These are phyloP conservation scores for Meloidogyne chitwoodi DNA, from an alignment of 1,140 invertebrate genomes.

Conservation along the genomic window DNA sequence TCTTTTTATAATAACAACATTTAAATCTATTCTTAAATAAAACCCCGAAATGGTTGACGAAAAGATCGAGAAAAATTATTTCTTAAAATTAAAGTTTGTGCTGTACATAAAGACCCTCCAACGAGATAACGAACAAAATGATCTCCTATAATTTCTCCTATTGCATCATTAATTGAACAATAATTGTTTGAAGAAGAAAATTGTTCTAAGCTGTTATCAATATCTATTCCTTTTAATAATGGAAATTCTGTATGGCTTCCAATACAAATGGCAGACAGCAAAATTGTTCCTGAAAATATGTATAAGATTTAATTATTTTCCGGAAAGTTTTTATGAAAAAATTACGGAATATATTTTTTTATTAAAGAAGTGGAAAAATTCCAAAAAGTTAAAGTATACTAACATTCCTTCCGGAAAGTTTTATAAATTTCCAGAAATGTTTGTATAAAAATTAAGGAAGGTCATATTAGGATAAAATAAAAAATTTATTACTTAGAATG, in stretches of 20 bases:
- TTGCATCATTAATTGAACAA: slow-evolving; percentile 29
- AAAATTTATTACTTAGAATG: no score
- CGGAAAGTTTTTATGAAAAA: no score
- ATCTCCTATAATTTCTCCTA: slow-evolving; percentile 48
- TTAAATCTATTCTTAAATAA: neutral
- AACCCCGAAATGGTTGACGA: neutral
- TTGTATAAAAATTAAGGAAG: no score
- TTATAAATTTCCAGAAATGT: no score
- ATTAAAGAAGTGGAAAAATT: no score
- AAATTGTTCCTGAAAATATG: slow-evolving; percentile 17
- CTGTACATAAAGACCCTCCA: slow-evolving; percentile 50
- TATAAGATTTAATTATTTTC: no score
- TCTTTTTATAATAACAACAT: neutral
- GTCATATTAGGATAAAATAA: no score
- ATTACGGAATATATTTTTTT: no score
- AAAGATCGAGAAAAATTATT: neutral
- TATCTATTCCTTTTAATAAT: slow-evolving; percentile 14
- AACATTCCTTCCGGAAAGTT: no score
- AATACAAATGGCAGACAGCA: slow-evolving; percentile 18
- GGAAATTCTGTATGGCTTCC: slow-evolving; percentile 37
- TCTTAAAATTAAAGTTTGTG: slow-evolving; percentile 34
- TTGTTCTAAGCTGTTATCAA: slow-evolving; percentile 4
- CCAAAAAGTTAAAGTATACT: no score
- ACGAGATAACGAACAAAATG: slow-evolving; percentile 56
- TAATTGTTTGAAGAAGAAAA: slow-evolving; percentile 43